Conservation (phyloP, 2,888 invertebrate genomes). For the Tenthredo amoena region DNA sequence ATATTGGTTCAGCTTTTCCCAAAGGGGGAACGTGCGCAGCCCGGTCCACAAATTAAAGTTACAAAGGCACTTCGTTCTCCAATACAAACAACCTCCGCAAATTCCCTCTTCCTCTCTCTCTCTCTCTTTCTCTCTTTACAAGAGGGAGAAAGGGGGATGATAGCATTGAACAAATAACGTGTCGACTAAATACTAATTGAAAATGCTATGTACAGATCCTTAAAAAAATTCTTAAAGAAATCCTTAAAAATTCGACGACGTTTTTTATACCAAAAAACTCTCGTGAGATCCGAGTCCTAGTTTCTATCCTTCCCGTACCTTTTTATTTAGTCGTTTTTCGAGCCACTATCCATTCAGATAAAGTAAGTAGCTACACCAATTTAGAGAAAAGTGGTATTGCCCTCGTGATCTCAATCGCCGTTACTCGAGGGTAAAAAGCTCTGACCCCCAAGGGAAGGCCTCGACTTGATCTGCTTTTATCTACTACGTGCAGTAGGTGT, state of each 20-base stretch:
- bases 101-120: background rate
- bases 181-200: slow-evolving; percentile 25
- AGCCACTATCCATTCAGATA: too few relatives aligned
- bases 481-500: background rate
- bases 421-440: slow-evolving; percentile 30
- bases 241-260: background rate
- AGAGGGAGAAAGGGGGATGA: background rate
- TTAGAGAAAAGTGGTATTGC: slow-evolving; percentile 14
- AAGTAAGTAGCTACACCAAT: slow-evolving; percentile 11
- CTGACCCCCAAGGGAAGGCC: slow-evolving; percentile 16
- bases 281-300: background rate
- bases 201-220: background rate
- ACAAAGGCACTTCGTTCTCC: slow-evolving; percentile 26
- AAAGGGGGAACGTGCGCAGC: background rate
- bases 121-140: background rate
- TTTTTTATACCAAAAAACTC: background rate
- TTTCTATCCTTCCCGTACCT: background rate
- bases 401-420: slow-evolving; percentile 17
- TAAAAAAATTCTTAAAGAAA: background rate
- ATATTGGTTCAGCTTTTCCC: slow-evolving; percentile 32
- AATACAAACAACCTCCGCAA: slow-evolving; percentile 24
- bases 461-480: slow-evolving; percentile 3
- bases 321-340: background rate
- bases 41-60: slow-evolving; percentile 43
- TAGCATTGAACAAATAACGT: background rate